Evolutionary conservation across 2,888 invertebrate genomes (phyloP).

Genomic region (Copidosoma aretas): DNA sequence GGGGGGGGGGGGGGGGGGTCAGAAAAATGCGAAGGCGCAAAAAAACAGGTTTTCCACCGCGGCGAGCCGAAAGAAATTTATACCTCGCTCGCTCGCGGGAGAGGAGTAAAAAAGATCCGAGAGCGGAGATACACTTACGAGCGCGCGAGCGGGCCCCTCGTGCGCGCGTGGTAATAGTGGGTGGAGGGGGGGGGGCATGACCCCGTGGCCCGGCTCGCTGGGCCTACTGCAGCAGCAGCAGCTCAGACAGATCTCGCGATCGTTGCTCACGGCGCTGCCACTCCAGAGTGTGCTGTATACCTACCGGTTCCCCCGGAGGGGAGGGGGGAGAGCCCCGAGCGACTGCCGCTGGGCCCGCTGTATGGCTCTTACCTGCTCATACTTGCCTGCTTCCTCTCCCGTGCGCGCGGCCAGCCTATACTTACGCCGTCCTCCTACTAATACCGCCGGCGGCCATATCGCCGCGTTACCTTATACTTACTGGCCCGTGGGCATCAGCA

Average conservation of each 20-base stretch:
- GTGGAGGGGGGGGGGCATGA: conserved; percentile 47
- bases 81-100: conserved; percentile 7
- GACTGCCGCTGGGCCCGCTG: no score
- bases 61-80: conserved; percentile 32
- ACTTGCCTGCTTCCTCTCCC: conserved; percentile 54
- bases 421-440: conserved; percentile 59
- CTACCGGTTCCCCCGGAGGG: no score
- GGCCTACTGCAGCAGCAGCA: conserved; percentile 50
- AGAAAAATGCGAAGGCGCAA: conserved; percentile 24
- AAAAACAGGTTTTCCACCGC: conserved; percentile 32
- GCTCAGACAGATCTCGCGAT: no score
- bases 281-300: no score
- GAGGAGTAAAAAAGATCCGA: conserved; percentile 22
- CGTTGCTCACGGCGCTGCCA: no score
- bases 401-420: conserved; percentile 55
- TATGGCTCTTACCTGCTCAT: not conserved
- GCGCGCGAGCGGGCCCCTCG: conserved; percentile 8
- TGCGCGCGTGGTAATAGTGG: not conserved
- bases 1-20: not conserved
- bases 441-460: conserved; percentile 52
- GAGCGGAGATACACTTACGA: conserved; percentile 15
- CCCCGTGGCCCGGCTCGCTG: conserved; percentile 61
- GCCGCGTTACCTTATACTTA: conserved; percentile 58
- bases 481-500: conserved; percentile 51
- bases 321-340: no score